phyloP scores from a whole-genome alignment of 2,888 invertebrate species.

The Cabera pusaria region DNA sequence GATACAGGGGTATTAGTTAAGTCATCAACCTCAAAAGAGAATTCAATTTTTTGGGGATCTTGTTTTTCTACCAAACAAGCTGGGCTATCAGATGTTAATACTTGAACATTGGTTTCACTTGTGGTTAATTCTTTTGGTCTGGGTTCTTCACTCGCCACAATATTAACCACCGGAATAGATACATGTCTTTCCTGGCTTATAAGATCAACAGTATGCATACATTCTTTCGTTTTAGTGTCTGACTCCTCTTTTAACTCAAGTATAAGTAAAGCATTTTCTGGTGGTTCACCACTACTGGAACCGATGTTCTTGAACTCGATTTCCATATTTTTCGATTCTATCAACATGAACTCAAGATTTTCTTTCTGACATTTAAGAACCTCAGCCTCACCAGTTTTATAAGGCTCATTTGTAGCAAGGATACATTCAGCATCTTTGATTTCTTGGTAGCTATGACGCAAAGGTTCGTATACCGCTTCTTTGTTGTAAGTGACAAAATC shows the following conservation, averaged over 20 bases:
- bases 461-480: slow-evolving; percentile 33
- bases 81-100: neutral
- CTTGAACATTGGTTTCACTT: slow-evolving; percentile 5
- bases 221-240: no score
- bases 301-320: no score
- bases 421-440: slow-evolving; percentile 49
- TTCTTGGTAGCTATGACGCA: slow-evolving; percentile 47
- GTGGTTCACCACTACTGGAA: no score
- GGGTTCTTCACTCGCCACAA: neutral
- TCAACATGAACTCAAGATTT: no score
- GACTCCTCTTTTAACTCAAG: neutral
- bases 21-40: slow-evolving; percentile 53
- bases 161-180: slow-evolving; percentile 1
- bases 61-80: slow-evolving; percentile 9
- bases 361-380: no score
- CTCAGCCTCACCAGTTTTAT: slow-evolving; percentile 1
- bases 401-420: slow-evolving; percentile 25
- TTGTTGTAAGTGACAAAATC: neutral
- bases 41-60: slow-evolving; percentile 34
- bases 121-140: slow-evolving; percentile 1
- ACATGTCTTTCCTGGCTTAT: slow-evolving; percentile 27
- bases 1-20: slow-evolving; percentile 47
- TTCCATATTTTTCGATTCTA: slow-evolving; percentile 12
- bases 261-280: neutral
- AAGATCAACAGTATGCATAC: slow-evolving; percentile 26